Conservation (phyloP, 1,140 invertebrate genomes). For the Tetraneura akinire region DNA sequence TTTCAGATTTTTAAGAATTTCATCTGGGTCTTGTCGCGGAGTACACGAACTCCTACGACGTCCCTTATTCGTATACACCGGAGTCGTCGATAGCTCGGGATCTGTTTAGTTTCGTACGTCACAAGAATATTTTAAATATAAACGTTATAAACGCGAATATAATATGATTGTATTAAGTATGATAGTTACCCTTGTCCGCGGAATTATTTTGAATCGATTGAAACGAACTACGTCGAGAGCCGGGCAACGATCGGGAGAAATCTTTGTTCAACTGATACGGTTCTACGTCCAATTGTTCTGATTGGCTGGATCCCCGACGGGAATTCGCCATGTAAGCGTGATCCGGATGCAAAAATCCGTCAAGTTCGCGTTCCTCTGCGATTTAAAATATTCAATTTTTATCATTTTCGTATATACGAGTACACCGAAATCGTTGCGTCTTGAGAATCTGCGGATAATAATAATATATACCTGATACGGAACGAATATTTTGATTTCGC, state of each 20-base stretch:
- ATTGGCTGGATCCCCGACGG: slow-evolving; percentile 79
- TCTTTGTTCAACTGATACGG: slow-evolving; percentile 81
- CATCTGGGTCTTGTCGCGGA: slow-evolving; percentile 72
- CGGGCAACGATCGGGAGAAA: slow-evolving; percentile 80
- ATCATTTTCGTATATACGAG: no score
- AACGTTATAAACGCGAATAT: no score
- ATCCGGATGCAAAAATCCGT: slow-evolving; percentile 77
- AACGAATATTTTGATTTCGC: slow-evolving; percentile 64
- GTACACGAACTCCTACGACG: slow-evolving; percentile 76
- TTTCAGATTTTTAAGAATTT: slow-evolving; percentile 76
- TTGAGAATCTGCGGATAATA: background rate
- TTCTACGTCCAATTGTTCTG: slow-evolving; percentile 80
- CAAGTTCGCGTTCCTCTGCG: slow-evolving; percentile 70
- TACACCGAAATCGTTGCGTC: no score
- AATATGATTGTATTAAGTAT: no score
- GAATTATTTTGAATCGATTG: slow-evolving; percentile 60
- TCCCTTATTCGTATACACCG: slow-evolving; percentile 65
- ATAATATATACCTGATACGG: slow-evolving; percentile 63
- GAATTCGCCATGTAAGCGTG: slow-evolving; percentile 71
- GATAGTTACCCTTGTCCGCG: slow-evolving; percentile 54
- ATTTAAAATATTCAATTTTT: background rate
- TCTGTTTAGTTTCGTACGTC: slow-evolving; percentile 57
- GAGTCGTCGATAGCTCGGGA: slow-evolving; percentile 62
- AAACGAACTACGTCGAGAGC: slow-evolving; percentile 79
- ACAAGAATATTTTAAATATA: background rate